Evolutionary conservation across 2,797 vertebrate genomes (phyloP), one percentile per base, ranked within the genome.

Genomic region (Tamandua tetradactyla): DNA sequence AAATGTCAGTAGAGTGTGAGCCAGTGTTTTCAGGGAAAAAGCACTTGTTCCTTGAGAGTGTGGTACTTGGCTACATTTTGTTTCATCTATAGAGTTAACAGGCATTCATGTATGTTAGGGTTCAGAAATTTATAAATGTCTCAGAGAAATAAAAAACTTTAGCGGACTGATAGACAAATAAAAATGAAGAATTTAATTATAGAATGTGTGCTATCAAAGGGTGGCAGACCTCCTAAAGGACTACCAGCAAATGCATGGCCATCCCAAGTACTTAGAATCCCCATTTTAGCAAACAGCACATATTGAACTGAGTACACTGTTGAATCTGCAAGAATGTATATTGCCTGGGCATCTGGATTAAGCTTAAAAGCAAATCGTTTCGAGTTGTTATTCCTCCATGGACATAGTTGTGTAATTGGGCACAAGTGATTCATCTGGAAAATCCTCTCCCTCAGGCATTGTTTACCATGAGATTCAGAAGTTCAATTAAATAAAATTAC

Each of bases 401-500:
- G 89, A 94, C 80, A 93, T 30, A 95, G 89, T 86, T 94, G 66
- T 89, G 71, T 91, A 95, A 94, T 87, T 91, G 87, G 81, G 91
- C 37, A 94, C 86, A 94, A 82, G 64, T 37, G 74, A 64, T 83
- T 95, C 75, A 78, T 95, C 76, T 94, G 83, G 86, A 94, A 96
- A 94, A 80, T 59, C 82, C 69, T 92, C 37, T 96, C 30, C 47
- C 71, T 88, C 35, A 35, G 75, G 71, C 83, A 47, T 86, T 94
- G 30, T 84, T 95, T 94, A 82, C 79, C 40, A 78, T n/a, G 93
- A 92, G 74, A 95, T 90, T 88, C 66, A 96, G 79, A 95, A 95
- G 93, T 92, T 91, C 27, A 92, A n/a, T 79, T 94, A 93, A 94
- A 57, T 82, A 74, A 85, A 30, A 95, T 81, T 66, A 74, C 6